Evolutionary conservation across 1,140 invertebrate species (phyloP).

Genomic region (Leucophenga varia): DNA sequence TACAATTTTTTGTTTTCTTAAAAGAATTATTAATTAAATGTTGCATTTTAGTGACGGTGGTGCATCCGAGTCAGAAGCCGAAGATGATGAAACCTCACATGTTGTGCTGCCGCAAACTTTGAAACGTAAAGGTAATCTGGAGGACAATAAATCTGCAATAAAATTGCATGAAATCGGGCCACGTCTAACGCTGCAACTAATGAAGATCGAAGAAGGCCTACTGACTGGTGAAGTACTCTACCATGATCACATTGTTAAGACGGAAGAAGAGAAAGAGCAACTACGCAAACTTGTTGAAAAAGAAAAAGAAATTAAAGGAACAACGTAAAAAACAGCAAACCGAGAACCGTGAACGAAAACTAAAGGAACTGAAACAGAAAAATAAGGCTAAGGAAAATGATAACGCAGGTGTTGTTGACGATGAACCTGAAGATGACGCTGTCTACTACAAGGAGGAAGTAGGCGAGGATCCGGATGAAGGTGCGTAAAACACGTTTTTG

Average conservation of each 20-base stretch:
- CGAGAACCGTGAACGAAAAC: conserved; percentile 74
- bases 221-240: conserved; percentile 89
- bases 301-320: conserved; percentile 74
- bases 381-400: conserved; percentile 58
- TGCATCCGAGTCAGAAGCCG: conserved; percentile 92
- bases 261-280: conserved; percentile 75
- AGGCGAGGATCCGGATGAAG: conserved; percentile 81
- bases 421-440: conserved; percentile 71
- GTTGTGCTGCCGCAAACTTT: conserved; percentile 76
- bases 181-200: conserved; percentile 73
- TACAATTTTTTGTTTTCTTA: too few species aligned
- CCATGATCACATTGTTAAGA: conserved; percentile 82
- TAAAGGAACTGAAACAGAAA: conserved; percentile 66
- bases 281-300: conserved; percentile 70
- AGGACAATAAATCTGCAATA: conserved; percentile 77
- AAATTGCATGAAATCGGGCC: conserved; percentile 90
- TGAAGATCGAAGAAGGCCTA: conserved; percentile 94
- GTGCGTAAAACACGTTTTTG: conserved; percentile 9
- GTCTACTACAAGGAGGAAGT: conserved; percentile 85
- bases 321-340: conserved; percentile 73
- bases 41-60: conserved; percentile 75
- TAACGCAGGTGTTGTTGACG: too few species aligned
- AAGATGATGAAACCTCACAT: conserved; percentile 76
- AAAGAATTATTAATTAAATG: too few species aligned
- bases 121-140: conserved; percentile 77